Conservation (phyloP, 2,797 vertebrate species). For the Centropyge bicolor region DNA sequence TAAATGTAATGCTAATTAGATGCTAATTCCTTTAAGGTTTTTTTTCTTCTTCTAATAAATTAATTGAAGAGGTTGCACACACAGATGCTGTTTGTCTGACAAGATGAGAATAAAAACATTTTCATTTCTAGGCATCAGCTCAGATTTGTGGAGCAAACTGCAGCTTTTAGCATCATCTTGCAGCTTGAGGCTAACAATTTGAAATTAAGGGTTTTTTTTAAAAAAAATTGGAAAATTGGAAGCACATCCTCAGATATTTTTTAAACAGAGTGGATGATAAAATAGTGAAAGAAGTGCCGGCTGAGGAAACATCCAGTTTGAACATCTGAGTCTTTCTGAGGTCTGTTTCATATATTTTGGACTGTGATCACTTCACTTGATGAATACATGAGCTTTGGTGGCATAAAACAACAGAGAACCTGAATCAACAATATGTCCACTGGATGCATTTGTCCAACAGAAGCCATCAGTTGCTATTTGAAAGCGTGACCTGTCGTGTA, state of each 20-base stretch:
- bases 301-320: conserved; percentile 13
- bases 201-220: not conserved
- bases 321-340: conserved; percentile 1
- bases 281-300: not conserved
- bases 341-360: conserved; percentile 1
- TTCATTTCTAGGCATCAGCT: not conserved
- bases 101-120: not conserved
- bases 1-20: conserved; percentile 7
- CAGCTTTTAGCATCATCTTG: conserved; percentile 13
- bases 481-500: not conserved
- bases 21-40: not conserved
- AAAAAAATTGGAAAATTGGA: not conserved
- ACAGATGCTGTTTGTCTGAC: not conserved
- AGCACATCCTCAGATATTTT: not conserved
- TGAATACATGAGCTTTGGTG: conserved; percentile 1
- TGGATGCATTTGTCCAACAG: not conserved
- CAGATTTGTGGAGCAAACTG: not conserved
- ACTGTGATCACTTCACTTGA: conserved; percentile 10
- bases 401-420: not conserved
- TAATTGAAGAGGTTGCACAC: not conserved
- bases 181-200: conserved; percentile 10
- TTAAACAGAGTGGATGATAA: conserved; percentile 20
- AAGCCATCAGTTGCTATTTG: not conserved
- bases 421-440: not conserved
- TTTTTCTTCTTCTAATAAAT: not conserved